A percentile compares a stretch with the other conserved stretches of the same genome.
Conservation (phyloP, 2,113 vertebrate species). For the Calypte anna region DNA sequence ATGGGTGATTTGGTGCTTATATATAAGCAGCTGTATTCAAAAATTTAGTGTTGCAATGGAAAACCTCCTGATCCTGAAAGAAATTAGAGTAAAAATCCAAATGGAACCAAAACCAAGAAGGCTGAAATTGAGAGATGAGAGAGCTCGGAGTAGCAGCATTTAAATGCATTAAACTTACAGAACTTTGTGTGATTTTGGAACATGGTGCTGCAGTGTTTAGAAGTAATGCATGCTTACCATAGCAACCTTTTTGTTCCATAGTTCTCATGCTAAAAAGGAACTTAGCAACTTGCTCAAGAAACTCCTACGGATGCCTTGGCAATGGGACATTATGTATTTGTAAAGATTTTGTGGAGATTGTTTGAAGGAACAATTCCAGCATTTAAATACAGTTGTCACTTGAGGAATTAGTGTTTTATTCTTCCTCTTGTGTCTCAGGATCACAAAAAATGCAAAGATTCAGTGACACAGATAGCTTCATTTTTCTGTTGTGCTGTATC, state of each 20-base stretch:
- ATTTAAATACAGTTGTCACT: background rate
- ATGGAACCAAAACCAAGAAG: background rate
- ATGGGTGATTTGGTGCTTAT: background rate
- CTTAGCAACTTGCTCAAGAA: background rate
- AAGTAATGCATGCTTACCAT: background rate
- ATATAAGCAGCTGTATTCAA: background rate
- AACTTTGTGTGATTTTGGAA: background rate
- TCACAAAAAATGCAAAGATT: background rate
- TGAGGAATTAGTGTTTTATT: background rate
- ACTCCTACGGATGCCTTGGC: background rate
- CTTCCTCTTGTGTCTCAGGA: background rate
- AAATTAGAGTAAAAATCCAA: background rate
- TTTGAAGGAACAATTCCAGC: background rate
- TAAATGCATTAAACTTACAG: background rate
- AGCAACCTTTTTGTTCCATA: background rate
- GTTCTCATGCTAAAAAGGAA: background rate
- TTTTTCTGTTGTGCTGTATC: background rate
- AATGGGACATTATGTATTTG: background rate
- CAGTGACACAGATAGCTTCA: accelerated
- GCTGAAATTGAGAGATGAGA: background rate
- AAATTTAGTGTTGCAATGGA: background rate
- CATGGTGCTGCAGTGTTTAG: background rate
- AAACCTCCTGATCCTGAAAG: background rate
- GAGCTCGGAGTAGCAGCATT: background rate
- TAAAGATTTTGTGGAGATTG: background rate